phyloP scores from a whole-genome alignment of 2,113 vertebrate genomes.

The Barnardius zonarius region DNA sequence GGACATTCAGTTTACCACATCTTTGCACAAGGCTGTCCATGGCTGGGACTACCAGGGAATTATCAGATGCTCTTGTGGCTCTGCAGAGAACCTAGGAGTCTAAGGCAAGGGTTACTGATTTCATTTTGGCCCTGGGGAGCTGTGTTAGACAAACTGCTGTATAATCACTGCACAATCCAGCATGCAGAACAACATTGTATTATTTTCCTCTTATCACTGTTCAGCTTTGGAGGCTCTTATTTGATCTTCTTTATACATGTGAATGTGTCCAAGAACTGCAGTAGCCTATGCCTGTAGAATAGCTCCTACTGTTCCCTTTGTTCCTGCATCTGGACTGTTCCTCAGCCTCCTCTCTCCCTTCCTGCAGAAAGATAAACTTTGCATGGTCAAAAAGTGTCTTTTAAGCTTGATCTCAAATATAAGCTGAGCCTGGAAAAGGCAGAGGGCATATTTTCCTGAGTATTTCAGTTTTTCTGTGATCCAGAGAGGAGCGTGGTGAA shows the following conservation, averaged over 20 bases:
- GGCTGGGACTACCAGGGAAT: neutral
- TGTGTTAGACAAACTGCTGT: constrained; percentile 31
- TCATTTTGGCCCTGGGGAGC: constrained; percentile 11
- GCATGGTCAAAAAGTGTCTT: neutral
- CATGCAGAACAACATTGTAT: neutral
- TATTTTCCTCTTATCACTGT: constrained; percentile 16
- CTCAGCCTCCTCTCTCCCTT: constrained; percentile 10
- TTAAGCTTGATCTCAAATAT: neutral
- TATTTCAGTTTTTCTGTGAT: neutral
- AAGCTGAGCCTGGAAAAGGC: neutral
- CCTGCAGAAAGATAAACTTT: neutral
- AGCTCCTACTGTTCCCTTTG: constrained; percentile 32
- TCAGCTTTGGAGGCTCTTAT: constrained; percentile 16
- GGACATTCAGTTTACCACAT: neutral
- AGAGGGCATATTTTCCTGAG: neutral
- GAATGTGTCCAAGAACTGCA: neutral
- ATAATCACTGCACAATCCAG: constrained; percentile 6
- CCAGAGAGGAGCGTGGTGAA: neutral
- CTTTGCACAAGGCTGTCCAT: neutral
- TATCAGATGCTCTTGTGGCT: constrained; percentile 21
- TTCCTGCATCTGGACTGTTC: neutral
- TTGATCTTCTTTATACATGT: constrained; percentile 38
- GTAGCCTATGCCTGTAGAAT: constrained; percentile 34
- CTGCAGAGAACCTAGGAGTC: constrained; percentile 21
- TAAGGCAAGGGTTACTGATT: constrained; percentile 43